Percentiles rank a stretch among this genome's conserved stretches.
phyloP scores from a whole-genome alignment of 2,888 invertebrate genomes.

The Athalia circularis region DNA sequence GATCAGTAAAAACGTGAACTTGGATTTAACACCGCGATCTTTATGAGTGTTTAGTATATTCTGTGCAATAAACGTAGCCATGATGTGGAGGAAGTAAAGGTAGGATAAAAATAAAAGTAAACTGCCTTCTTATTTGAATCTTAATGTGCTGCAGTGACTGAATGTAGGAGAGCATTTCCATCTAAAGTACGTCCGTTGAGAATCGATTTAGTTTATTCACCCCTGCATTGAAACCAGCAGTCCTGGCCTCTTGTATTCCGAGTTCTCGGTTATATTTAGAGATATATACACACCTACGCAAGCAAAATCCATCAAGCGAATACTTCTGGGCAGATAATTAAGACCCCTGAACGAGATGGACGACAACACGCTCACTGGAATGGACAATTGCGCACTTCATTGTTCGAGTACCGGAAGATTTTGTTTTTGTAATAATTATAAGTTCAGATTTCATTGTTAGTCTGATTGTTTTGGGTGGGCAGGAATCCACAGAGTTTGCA shows the following conservation, averaged over 20 bases:
- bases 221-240: not conserved
- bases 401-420: not conserved
- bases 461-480: no score
- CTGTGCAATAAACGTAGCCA: no score
- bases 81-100: not conserved
- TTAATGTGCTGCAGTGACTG: slow-evolving; percentile 48
- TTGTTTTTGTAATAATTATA: no score
- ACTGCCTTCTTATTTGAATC: slow-evolving; percentile 49
- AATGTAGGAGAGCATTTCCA: slow-evolving; percentile 47
- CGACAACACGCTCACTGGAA: slow-evolving; percentile 7
- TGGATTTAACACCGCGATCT: not conserved
- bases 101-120: slow-evolving; percentile 24
- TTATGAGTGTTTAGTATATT: not conserved
- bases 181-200: slow-evolving; percentile 46
- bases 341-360: not conserved
- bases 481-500: no score
- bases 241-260: slow-evolving; percentile 1
- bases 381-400: not conserved
- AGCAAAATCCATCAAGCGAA: not conserved
- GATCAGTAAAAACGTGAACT: slow-evolving; percentile 42
- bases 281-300: not conserved
- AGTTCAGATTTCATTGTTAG: no score
- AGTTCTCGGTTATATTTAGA: slow-evolving; percentile 26
- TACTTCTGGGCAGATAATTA: slow-evolving; percentile 34
- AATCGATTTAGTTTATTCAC: slow-evolving; percentile 47